These are phyloP conservation scores for Heliconius eleuchia DNA, from an alignment of 1,140 invertebrate genomes.

Conservation along the genomic window DNA sequence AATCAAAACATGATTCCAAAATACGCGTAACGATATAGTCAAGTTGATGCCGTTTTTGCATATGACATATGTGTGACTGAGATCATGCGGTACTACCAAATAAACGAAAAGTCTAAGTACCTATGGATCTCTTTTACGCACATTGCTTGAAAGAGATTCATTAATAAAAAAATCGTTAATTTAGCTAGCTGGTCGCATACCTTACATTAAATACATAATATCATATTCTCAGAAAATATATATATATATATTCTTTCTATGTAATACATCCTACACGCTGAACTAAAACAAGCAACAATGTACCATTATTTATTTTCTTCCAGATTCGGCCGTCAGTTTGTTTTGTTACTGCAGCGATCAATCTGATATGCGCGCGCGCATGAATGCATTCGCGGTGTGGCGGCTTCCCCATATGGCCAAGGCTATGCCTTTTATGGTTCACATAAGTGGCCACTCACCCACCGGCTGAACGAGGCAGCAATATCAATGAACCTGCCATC, in stretches of 20 bases:
- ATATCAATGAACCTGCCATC: slow-evolving; percentile 81
- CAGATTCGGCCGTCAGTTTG: slow-evolving; percentile 68
- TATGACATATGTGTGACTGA: no score
- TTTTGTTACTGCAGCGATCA: slow-evolving; percentile 64
- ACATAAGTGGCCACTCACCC: slow-evolving; percentile 80
- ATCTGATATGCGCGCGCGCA: slow-evolving; percentile 74
- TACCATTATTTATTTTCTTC: slow-evolving; percentile 43
- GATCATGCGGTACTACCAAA: no score
- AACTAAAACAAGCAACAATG: slow-evolving; percentile 39
- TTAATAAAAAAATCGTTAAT: no score
- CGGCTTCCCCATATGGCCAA: slow-evolving; percentile 79
- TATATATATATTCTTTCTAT: not conserved
- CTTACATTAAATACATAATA: not conserved
- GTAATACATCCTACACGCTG: slow-evolving; percentile 34
- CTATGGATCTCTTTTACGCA: no score
- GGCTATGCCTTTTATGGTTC: slow-evolving; percentile 77
- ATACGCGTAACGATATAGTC: no score
- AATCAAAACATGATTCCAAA: no score
- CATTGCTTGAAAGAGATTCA: no score
- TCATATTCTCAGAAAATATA: not conserved
- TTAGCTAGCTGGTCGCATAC: not conserved
- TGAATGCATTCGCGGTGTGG: slow-evolving; percentile 75
- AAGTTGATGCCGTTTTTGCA: no score
- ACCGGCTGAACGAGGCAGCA: slow-evolving; percentile 76
- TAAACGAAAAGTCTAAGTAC: no score